phyloP scores from a whole-genome alignment of 2,888 invertebrate genomes.

The Syrphus vitripennis region DNA sequence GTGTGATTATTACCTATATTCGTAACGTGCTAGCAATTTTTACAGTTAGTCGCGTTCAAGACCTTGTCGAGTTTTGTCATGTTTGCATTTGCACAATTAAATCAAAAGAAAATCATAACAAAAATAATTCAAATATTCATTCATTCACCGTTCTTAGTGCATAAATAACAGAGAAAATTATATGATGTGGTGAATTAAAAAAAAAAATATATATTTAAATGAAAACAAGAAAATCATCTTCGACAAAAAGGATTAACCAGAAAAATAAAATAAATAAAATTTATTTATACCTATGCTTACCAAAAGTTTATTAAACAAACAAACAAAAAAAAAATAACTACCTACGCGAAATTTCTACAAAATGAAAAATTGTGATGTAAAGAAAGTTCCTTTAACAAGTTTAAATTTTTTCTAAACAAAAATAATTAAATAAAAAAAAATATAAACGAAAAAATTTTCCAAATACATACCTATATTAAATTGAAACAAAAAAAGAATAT shows the following conservation, averaged over 20 bases:
- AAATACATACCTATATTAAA: conserved; percentile 33
- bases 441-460: conserved; percentile 40
- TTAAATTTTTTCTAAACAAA: conserved; percentile 74
- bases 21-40: conserved; percentile 80
- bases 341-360: conserved; percentile 64
- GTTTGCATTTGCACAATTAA: conserved; percentile 75
- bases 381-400: conserved; percentile 72
- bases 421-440: conserved; percentile 33
- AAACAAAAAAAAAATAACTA: conserved; percentile 40
- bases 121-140: conserved; percentile 47
- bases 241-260: conserved; percentile 69
- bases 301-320: conserved; percentile 46
- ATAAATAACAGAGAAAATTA: conserved; percentile 28
- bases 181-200: conserved; percentile 48
- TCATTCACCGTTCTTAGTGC: conserved; percentile 43
- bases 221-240: conserved; percentile 68
- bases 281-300: conserved; percentile 24
- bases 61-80: conserved; percentile 82
- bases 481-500: conserved; percentile 69
- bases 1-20: conserved; percentile 76
- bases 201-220: conserved; percentile 36
- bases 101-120: conserved; percentile 58
- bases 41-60: conserved; percentile 82
- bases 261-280: conserved; percentile 54
- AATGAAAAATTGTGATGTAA: conserved; percentile 71